Percentiles rank a stretch among this genome's conserved stretches.
phyloP scores from a whole-genome alignment of 2,888 invertebrate genomes.

The Hemicrepidius hirtus region DNA sequence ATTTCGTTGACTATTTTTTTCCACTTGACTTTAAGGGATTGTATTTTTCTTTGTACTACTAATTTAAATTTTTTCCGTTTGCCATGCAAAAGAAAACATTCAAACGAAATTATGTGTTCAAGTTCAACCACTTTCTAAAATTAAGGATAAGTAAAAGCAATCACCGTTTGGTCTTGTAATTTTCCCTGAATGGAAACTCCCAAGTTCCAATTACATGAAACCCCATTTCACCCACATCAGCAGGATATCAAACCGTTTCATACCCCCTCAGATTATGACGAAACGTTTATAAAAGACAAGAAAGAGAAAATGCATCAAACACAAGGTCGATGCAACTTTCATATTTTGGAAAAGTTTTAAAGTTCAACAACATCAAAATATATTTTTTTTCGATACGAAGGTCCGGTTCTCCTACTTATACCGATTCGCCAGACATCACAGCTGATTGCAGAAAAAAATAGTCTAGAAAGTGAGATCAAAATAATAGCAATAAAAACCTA shows the following conservation, averaged over 20 bases:
- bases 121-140: too few relatives aligned
- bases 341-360: conserved; percentile 2
- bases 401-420: too few relatives aligned
- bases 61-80: too few relatives aligned
- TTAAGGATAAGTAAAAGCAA: too few relatives aligned
- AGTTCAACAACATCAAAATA: neutral
- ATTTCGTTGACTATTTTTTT: too few relatives aligned
- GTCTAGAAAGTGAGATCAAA: conserved; percentile 7
- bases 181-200: neutral
- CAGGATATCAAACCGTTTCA: neutral
- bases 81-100: too few relatives aligned
- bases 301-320: conserved; percentile 1
- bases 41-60: too few relatives aligned
- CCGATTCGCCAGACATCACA: too few relatives aligned
- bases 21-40: too few relatives aligned
- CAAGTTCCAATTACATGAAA: conserved; percentile 3
- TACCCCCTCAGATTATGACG: neutral
- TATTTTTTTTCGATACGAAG: too few relatives aligned
- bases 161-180: neutral
- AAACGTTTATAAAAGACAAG: neutral
- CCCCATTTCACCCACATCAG: neutral
- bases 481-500: conserved; percentile 19
- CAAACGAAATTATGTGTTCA: too few relatives aligned
- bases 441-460: neutral
- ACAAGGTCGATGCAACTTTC: neutral